These are phyloP conservation scores for Lycaon pictus DNA, from an alignment of 2,113 vertebrate genomes.

Conservation along the genomic window DNA sequence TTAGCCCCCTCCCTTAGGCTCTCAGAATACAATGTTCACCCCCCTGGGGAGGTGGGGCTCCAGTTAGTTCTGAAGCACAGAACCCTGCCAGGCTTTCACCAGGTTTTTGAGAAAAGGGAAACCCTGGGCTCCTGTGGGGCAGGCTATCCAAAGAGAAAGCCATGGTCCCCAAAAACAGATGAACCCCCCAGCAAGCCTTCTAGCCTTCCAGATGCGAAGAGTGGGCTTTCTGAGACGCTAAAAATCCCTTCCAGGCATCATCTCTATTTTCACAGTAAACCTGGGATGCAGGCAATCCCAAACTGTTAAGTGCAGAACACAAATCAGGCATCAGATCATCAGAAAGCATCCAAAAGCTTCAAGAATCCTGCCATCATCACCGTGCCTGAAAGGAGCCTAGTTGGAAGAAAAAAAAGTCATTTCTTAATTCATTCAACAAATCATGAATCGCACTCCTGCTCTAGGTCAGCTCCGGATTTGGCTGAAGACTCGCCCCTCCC, in stretches of 20 bases:
- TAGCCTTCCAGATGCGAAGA: not conserved
- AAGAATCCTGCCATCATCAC: not conserved
- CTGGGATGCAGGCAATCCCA: not conserved
- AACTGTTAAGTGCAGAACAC: not conserved
- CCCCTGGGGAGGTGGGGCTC: not conserved
- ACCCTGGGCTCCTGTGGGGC: not conserved
- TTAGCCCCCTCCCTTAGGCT: not conserved
- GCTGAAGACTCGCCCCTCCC: not conserved
- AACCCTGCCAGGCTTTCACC: not conserved
- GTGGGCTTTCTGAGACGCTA: not conserved
- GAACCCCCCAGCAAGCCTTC: not conserved
- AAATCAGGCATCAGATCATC: not conserved
- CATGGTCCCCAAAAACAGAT: not conserved
- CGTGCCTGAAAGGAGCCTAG: not conserved
- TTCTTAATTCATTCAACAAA: conserved; percentile 52
- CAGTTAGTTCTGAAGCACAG: not conserved
- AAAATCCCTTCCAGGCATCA: not conserved
- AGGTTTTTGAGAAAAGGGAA: not conserved
- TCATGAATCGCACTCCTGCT: not conserved
- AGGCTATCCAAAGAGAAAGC: not conserved
- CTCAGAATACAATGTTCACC: not conserved
- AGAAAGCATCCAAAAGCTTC: not conserved
- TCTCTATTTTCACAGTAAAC: not conserved
- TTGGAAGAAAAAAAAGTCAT: not conserved
- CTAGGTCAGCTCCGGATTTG: not conserved